Evolutionary conservation across 2,888 invertebrate genomes (phyloP), one percentile per base, ranked within the genome.

Genomic region (Xestia xanthographa): DNA sequence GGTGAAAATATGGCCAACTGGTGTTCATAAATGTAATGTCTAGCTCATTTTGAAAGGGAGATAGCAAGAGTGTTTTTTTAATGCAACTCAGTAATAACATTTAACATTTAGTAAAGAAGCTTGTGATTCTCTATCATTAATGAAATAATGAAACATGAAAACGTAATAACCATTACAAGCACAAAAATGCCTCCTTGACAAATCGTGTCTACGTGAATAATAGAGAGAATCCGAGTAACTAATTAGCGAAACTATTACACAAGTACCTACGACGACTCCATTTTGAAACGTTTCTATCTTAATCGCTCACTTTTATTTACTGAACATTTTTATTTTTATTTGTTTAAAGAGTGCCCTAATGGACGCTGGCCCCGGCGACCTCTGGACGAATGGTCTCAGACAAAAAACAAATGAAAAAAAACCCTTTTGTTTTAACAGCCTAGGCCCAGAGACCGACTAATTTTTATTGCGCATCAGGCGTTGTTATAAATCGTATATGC

Each of bases 281-380:
- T 76, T 74, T 70, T 60, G 62, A 77, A 72, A 63, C n/a, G 63
- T 65, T 75, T 81, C 63, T 41, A 74, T 79, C 71, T 76, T 66
- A 78, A 79, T 79, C 74, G 69, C 58, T 72, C 65, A 67, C 20
- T 83, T 80, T 78, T 72, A 76, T 75, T 81, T 58, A 53, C 67
- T 67, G 34, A 45, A 53, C 73, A 69, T 75, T 83, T 75, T 56
- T 82, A 69, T 75, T 83, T 75, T 56, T 82, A 80, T 79, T 84
- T 80, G 66, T 79, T 80, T 73, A 14, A 82, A 79, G 68, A 73
- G 69, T 48, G 62, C 53, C 41, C 41, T 82, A 77, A 84, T 82
- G 72, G 78, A 82, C 73, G 71, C 58, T 14, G 66, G 66, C 53
- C 68, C 34, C 50, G 58, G 12, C 48, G 63, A 81, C 75, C 80